Conservation (phyloP, 1,140 invertebrate species). For the Drosophila repleta region DNA sequence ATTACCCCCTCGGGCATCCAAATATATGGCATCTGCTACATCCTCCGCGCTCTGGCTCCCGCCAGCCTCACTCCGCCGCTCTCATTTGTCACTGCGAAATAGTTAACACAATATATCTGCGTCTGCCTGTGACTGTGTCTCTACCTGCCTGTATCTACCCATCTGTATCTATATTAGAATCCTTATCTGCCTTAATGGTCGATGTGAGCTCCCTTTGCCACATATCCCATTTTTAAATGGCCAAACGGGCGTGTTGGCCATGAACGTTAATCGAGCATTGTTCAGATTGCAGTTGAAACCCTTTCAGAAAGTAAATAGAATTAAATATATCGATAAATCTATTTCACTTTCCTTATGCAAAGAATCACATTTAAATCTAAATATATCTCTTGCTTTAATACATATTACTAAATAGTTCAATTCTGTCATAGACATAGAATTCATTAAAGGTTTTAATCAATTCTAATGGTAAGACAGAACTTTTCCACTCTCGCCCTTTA, state of each 20-base stretch:
- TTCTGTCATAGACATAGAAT: too few relatives aligned
- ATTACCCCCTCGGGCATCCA: conserved; percentile 37
- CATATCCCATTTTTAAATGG: background rate
- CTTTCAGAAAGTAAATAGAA: too few relatives aligned
- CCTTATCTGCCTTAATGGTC: background rate
- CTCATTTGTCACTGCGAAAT: background rate
- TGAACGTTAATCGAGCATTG: too few relatives aligned
- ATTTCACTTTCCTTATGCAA: too few relatives aligned
- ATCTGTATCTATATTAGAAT: background rate
- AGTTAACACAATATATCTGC: background rate
- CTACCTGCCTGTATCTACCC: background rate
- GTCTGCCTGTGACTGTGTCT: background rate
- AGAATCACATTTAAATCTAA: too few relatives aligned
- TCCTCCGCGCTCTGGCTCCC: background rate
- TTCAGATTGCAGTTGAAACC: too few relatives aligned
- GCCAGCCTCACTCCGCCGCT: background rate
- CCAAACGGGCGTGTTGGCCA: background rate
- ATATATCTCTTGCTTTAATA: too few relatives aligned
- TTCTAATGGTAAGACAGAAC: too few relatives aligned
- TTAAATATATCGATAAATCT: too few relatives aligned
- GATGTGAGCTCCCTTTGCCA: background rate
- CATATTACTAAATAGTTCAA: too few relatives aligned
- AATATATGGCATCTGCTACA: background rate
- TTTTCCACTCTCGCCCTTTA: too few relatives aligned
- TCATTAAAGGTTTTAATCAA: too few relatives aligned